Evolutionary conservation across 2,888 invertebrate species (phyloP), one percentile per base, ranked within the genome.

Genomic region (Clivina fossor): DNA sequence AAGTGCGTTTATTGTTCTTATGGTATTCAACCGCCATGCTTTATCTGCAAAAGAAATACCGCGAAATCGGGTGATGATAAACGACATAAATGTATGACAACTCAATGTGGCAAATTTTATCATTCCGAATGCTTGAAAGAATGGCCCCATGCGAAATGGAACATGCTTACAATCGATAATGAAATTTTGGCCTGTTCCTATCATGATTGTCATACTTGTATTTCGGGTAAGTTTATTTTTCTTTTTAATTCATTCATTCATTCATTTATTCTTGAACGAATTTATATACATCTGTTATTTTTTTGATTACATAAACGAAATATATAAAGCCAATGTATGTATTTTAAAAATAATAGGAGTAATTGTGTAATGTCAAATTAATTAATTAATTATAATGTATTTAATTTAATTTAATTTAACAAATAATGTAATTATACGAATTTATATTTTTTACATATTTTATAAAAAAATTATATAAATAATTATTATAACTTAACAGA

Each of bases 121-220:
- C 93, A 93, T 69, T 71, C 80, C 19, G 76, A 80, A 24, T 93
- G 93, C 63, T 75, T 91, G 18, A 84, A 85, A 60, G 75, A 80
- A 13, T 91, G 90, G 88, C 92, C 90, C 0, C 90, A 91, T 66
- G 84, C 84, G 0, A 83, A 82, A 62, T 79, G 83, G 16, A 78
- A 78, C 7, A 68, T 67, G 18, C 73, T 76, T 1, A 74, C 71
- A 4, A 24, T 46, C 5, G 46, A 11, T 18, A 72, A 71, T 30
- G 74, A 75, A 41, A 74, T 79, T 0, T 74, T 90, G 4, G 80
- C 81, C 0, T 93, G 93, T 69, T 91, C 93, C 0, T 79, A 85
- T 48, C 93, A 93, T 66, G 81, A 86, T 0, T 93, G 93, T 64
- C 92, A 93, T 67, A 91, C 90, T 0, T 93, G 93, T 66, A 85